phyloP scores from a whole-genome alignment of 2,113 vertebrate genomes.

The Helogale parvula region DNA sequence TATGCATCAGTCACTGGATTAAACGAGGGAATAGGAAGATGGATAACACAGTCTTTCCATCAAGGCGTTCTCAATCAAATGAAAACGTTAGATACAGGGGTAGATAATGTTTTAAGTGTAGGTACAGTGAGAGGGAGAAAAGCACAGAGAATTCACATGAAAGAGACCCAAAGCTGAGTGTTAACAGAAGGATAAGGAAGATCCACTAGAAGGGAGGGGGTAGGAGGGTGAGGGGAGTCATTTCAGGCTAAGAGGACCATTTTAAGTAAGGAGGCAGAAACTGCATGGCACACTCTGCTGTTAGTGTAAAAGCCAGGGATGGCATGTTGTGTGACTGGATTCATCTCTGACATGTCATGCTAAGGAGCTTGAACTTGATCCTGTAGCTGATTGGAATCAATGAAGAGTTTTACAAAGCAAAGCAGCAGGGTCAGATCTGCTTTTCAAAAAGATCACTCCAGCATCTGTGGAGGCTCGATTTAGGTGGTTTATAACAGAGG shows the following conservation, averaged over 20 bases:
- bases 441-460: background rate
- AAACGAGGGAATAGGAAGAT: background rate
- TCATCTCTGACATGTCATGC: background rate
- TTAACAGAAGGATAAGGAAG: background rate
- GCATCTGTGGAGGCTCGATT: background rate
- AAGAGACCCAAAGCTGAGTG: background rate
- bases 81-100: background rate
- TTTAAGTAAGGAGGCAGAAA: background rate
- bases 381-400: background rate
- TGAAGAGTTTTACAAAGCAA: constrained; percentile 35
- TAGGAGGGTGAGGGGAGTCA: background rate
- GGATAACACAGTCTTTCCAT: background rate
- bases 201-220: background rate
- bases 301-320: background rate
- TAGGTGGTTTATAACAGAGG: background rate
- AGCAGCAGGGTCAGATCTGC: background rate
- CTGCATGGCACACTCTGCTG: background rate
- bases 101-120: background rate
- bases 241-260: background rate
- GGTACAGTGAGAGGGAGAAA: background rate
- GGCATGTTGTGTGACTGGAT: rapidly evolving
- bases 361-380: background rate
- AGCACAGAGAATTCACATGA: background rate
- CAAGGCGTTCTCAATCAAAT: background rate
- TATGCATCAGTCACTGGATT: background rate